These are phyloP conservation scores for Syngnathus floridae DNA, from an alignment of 2,113 vertebrate species.

Conservation along the genomic window DNA sequence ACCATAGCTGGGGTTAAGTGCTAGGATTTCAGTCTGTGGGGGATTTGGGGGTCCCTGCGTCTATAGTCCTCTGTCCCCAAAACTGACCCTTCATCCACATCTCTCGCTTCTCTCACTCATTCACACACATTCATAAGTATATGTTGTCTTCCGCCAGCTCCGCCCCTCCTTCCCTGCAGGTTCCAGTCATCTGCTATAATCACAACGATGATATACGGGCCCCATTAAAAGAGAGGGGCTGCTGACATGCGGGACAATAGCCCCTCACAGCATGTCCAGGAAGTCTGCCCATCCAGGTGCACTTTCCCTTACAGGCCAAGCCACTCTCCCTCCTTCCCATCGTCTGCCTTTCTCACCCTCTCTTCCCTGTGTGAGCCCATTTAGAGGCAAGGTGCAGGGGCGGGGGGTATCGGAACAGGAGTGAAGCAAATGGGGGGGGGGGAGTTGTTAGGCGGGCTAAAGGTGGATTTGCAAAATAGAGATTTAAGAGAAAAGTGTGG, in stretches of 20 bases:
- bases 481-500: slow-evolving; percentile 28
- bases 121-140: slow-evolving; percentile 37
- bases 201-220: slow-evolving; percentile 69
- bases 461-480: slow-evolving; percentile 41
- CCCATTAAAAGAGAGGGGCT: slow-evolving; percentile 64
- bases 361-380: slow-evolving; percentile 47
- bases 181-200: slow-evolving; percentile 64
- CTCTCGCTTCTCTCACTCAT: slow-evolving; percentile 34
- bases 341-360: slow-evolving; percentile 20
- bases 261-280: slow-evolving; percentile 75
- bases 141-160: slow-evolving; percentile 45
- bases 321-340: slow-evolving; percentile 26
- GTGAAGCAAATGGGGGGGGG: slow-evolving; percentile 48
- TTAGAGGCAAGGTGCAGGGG: slow-evolving; percentile 33
- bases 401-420: slow-evolving; percentile 42
- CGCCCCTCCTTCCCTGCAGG: slow-evolving; percentile 36
- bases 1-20: slow-evolving; percentile 74
- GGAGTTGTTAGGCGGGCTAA: slow-evolving; percentile 33
- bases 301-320: slow-evolving; percentile 61
- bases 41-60: slow-evolving; percentile 65
- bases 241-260: slow-evolving; percentile 71
- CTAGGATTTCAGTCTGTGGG: slow-evolving; percentile 71
- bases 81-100: slow-evolving; percentile 52
- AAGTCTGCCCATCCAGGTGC: slow-evolving; percentile 64
- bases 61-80: slow-evolving; percentile 67